phyloP scores from a whole-genome alignment of 2,113 vertebrate species.

The Heliornis fulica region DNA sequence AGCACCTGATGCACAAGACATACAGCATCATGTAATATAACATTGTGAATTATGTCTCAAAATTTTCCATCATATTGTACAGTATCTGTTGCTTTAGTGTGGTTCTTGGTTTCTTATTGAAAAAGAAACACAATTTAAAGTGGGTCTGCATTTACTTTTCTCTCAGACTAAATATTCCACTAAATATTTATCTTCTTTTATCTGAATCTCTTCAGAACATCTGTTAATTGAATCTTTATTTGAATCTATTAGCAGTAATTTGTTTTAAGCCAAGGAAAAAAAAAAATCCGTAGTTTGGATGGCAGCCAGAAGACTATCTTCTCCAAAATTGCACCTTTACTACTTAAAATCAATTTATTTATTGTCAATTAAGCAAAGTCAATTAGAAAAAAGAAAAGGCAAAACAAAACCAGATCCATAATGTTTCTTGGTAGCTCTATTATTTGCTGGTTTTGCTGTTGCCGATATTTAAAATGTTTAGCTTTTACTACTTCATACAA shows the following conservation, averaged over 20 bases:
- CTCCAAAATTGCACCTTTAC: not conserved
- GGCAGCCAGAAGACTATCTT: not conserved
- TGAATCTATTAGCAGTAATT: not conserved
- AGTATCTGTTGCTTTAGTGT: not conserved
- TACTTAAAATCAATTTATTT: not conserved
- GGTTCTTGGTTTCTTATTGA: not conserved
- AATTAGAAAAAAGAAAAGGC: not conserved
- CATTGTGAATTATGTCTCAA: not conserved
- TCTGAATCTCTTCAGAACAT: not conserved
- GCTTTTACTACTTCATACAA: not conserved
- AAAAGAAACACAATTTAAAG: not conserved
- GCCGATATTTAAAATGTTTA: not conserved
- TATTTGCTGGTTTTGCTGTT: not conserved
- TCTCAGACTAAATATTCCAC: not conserved
- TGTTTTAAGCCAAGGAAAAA: not conserved
- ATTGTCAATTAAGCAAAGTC: not conserved
- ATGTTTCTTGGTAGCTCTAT: not conserved
- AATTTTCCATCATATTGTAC: not conserved
- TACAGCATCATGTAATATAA: not conserved
- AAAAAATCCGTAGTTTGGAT: not conserved
- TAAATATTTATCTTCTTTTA: constrained; percentile 17
- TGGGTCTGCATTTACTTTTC: not conserved
- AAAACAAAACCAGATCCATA: not conserved
- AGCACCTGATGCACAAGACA: not conserved
- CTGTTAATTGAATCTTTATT: constrained; percentile 26